A percentile compares a stretch with the other conserved stretches of the same genome.
Conservation (phyloP, 1,140 invertebrate genomes). For the Achroia grisella region DNA sequence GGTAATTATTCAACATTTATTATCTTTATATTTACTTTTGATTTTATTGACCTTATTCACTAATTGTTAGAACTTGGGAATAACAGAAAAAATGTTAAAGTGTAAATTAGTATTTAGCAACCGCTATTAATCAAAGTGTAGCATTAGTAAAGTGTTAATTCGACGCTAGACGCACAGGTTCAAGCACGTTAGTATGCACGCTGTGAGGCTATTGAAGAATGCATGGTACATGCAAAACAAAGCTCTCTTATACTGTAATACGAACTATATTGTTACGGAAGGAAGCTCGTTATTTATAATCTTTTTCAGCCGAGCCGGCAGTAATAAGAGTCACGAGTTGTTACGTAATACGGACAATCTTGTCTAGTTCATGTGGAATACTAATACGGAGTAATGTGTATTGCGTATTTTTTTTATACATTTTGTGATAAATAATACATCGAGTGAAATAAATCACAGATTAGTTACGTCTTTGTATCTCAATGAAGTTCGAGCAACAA, state of each 20-base stretch:
- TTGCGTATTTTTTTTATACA: conserved; percentile 5
- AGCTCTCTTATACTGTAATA: conserved; percentile 26
- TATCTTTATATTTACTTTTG: too few relatives aligned
- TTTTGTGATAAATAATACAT: background rate
- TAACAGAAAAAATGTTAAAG: too few relatives aligned
- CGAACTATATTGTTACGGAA: conserved; percentile 23
- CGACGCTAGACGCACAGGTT: conserved; percentile 42
- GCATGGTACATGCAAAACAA: conserved; percentile 11
- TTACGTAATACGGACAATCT: conserved; percentile 63
- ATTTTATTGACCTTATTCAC: too few relatives aligned
- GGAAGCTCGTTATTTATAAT: conserved; percentile 27
- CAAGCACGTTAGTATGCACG: conserved; percentile 54
- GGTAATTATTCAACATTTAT: too few relatives aligned
- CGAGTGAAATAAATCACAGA: too few relatives aligned
- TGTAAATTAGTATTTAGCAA: too few relatives aligned
- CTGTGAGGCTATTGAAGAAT: conserved; percentile 29
- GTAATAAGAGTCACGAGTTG: conserved; percentile 67
- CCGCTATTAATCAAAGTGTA: background rate
- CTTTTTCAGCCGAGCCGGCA: conserved; percentile 33
- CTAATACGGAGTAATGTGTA: conserved; percentile 24
- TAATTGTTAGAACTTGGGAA: too few relatives aligned
- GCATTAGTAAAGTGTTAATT: conserved; percentile 33
- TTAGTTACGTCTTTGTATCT: too few relatives aligned
- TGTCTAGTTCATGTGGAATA: conserved; percentile 42
- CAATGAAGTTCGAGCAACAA: too few relatives aligned